Percentiles rank a stretch among this genome's conserved stretches.
Conservation (phyloP, 1,140 invertebrate genomes). For the Leptoteleia sp. region DNA sequence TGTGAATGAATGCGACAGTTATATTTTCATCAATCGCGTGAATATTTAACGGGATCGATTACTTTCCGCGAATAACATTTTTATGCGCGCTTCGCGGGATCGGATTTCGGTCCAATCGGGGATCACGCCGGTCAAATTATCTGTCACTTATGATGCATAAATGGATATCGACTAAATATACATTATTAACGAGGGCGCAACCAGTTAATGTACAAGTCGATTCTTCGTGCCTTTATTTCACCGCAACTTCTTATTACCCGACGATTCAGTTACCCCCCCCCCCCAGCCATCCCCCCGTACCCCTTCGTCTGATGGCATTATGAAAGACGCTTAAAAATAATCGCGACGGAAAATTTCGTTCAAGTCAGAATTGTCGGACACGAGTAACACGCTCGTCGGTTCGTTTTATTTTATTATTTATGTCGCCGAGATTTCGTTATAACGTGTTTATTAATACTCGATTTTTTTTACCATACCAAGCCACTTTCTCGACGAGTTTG, state of each 20-base stretch:
- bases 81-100: slow-evolving; percentile 9
- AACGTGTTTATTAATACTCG: no score
- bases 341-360: no score
- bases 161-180: slow-evolving; percentile 7
- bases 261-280: no score
- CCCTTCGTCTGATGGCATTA: no score
- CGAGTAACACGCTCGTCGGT: no score
- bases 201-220: background rate
- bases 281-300: no score
- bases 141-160: slow-evolving; percentile 20
- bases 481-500: no score
- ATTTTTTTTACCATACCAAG: no score
- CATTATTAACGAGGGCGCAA: slow-evolving; percentile 23
- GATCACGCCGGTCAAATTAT: slow-evolving; percentile 21
- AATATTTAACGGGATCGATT: slow-evolving; percentile 33
- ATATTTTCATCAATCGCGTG: slow-evolving; percentile 24
- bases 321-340: no score
- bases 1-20: slow-evolving; percentile 37
- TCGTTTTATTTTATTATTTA: no score
- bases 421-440: background rate
- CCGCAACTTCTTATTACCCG: background rate
- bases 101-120: slow-evolving; percentile 16
- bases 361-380: no score
- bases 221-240: slow-evolving; percentile 2
- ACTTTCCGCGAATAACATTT: slow-evolving; percentile 33